phyloP scores from a whole-genome alignment of 2,888 invertebrate species.

The Zelleria hepariella region DNA sequence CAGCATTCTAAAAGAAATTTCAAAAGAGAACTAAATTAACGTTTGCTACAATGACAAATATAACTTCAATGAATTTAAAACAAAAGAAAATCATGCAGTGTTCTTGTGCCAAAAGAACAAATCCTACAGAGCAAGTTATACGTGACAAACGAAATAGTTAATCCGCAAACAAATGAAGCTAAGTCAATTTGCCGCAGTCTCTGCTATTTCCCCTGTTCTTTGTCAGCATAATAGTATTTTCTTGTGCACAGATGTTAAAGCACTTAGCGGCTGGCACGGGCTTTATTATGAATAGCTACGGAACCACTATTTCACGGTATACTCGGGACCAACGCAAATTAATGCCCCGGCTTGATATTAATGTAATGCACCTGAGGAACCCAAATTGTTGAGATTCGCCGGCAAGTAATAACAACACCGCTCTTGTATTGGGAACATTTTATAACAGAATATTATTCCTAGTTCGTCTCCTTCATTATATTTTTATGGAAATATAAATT shows the following conservation, averaged over 20 bases:
- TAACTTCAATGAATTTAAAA: too few relatives aligned
- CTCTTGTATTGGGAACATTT: background rate
- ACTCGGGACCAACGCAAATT: conserved; percentile 62
- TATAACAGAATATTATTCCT: background rate
- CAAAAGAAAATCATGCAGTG: too few relatives aligned
- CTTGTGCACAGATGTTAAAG: conserved; percentile 55
- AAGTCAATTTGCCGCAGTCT: conserved; percentile 3
- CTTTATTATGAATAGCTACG: conserved; percentile 70
- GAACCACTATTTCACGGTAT: conserved; percentile 69
- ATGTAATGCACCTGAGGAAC: conserved; percentile 68
- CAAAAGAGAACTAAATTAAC: too few relatives aligned
- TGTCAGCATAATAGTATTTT: conserved; percentile 59
- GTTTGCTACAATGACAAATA: too few relatives aligned
- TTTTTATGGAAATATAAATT: background rate
- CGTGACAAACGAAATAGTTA: background rate
- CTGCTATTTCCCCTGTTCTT: conserved; percentile 30
- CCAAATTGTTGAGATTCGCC: conserved; percentile 56
- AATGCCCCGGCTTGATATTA: conserved; percentile 66
- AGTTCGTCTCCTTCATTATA: background rate
- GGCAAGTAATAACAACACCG: conserved; percentile 39
- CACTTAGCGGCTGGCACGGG: conserved; percentile 65
- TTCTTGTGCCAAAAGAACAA: background rate
- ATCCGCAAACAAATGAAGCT: background rate
- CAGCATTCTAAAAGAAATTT: too few relatives aligned
- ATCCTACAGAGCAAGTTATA: background rate